phyloP scores from a whole-genome alignment of 35 echinoderm and acorn worm genomes.

The Ptychodera flava region DNA sequence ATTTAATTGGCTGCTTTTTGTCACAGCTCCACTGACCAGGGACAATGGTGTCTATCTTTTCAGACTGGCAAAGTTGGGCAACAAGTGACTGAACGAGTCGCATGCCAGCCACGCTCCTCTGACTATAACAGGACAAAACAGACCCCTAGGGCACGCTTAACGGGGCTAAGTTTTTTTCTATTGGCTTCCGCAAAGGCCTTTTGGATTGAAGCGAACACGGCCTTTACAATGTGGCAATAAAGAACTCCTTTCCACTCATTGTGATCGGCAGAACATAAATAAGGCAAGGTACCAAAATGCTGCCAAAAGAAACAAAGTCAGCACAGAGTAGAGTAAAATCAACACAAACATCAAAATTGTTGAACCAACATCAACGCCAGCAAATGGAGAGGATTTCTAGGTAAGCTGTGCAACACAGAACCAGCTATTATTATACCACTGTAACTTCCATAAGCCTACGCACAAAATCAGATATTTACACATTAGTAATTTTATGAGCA shows the following conservation, averaged over 20 bases:
- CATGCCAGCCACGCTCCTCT: background rate
- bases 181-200: background rate
- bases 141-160: background rate
- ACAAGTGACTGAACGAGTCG: background rate
- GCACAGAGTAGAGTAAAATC: too few species aligned
- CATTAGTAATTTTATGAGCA: too few species aligned
- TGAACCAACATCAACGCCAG: too few species aligned
- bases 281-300: background rate
- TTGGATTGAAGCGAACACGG: background rate
- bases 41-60: background rate
- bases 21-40: background rate
- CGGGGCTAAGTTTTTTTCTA: background rate
- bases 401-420: too few species aligned
- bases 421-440: too few species aligned
- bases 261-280: background rate
- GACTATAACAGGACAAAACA: background rate
- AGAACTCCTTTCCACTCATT: background rate
- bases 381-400: too few species aligned
- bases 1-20: background rate
- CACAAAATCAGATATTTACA: too few species aligned
- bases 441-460: too few species aligned
- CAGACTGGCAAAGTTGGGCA: background rate
- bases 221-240: background rate
- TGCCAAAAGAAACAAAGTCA: background rate
- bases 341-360: too few species aligned